These are phyloP conservation scores for Mermis nigrescens DNA, from an alignment of 2,888 invertebrate species.

Conservation along the genomic window DNA sequence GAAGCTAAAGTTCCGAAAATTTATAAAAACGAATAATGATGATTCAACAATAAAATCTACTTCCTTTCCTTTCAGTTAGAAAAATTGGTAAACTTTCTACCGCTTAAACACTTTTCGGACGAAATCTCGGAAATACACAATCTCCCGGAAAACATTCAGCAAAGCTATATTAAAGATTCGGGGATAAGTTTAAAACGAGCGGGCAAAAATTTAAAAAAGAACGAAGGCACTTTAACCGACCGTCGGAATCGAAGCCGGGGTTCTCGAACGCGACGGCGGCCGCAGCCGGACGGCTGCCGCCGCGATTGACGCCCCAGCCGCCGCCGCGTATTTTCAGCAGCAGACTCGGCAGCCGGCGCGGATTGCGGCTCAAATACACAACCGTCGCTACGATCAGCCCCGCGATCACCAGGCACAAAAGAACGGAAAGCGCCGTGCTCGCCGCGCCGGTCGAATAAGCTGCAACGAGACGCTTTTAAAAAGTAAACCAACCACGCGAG, in stretches of 20 bases:
- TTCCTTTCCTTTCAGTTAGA: too few species aligned
- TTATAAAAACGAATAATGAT: too few species aligned
- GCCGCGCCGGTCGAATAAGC: not conserved
- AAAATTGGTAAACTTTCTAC: too few species aligned
- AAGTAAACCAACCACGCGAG: too few species aligned
- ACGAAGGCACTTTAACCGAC: not conserved
- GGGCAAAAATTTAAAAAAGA: not conserved
- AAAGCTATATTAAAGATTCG: too few species aligned
- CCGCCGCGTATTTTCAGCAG: not conserved
- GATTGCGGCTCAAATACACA: not conserved
- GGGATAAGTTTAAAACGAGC: not conserved
- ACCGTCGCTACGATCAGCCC: not conserved
- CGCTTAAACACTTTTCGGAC: too few species aligned
- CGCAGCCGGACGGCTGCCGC: not conserved
- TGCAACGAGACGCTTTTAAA: too few species aligned
- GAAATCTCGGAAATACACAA: too few species aligned
- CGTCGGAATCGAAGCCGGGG: slow-evolving; percentile 7
- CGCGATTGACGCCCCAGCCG: not conserved
- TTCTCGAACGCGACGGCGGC: slow-evolving; percentile 7
- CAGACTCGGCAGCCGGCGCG: not conserved
- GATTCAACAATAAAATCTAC: too few species aligned
- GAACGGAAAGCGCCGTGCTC: not conserved
- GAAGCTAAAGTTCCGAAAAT: too few species aligned
- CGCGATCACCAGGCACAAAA: not conserved
- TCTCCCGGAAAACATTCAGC: too few species aligned